Evolutionary conservation across 2,113 vertebrate species (phyloP).

Genomic region (Eulemur rufifrons): DNA sequence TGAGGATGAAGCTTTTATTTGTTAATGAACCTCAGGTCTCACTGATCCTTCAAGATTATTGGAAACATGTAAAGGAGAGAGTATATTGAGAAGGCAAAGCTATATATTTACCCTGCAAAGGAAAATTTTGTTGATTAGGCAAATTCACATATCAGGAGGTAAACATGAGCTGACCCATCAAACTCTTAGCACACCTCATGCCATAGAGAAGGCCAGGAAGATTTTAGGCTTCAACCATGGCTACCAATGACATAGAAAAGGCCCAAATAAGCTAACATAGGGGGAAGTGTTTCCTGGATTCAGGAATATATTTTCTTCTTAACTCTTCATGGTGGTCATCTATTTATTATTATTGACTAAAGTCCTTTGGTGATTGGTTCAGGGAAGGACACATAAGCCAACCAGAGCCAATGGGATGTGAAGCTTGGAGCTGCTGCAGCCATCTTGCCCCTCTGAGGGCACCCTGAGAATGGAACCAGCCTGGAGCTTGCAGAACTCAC

Average conservation of each 20-base stretch:
- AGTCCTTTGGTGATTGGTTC: background rate
- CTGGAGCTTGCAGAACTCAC: background rate
- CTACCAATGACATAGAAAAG: background rate
- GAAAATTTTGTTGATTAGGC: background rate
- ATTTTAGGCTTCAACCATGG: background rate
- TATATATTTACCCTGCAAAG: background rate
- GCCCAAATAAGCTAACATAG: background rate
- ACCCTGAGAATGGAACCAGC: background rate
- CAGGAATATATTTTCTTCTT: background rate
- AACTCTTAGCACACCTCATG: background rate
- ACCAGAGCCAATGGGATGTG: background rate
- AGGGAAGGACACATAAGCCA: background rate
- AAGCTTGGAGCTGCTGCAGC: background rate
- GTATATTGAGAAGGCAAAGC: background rate
- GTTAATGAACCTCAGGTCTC: background rate
- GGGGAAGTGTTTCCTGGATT: too few relatives aligned
- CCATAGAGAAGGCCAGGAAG: background rate
- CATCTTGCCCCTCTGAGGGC: background rate
- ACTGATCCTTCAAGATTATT: background rate
- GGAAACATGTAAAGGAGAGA: background rate
- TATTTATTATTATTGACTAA: background rate
- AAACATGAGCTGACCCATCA: background rate
- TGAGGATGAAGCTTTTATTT: background rate
- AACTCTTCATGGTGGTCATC: background rate
- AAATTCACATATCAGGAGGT: background rate